Percentiles rank a stretch among this genome's conserved stretches.
Conservation (phyloP, 2,113 vertebrate species). For the Oostethus manadensis region DNA sequence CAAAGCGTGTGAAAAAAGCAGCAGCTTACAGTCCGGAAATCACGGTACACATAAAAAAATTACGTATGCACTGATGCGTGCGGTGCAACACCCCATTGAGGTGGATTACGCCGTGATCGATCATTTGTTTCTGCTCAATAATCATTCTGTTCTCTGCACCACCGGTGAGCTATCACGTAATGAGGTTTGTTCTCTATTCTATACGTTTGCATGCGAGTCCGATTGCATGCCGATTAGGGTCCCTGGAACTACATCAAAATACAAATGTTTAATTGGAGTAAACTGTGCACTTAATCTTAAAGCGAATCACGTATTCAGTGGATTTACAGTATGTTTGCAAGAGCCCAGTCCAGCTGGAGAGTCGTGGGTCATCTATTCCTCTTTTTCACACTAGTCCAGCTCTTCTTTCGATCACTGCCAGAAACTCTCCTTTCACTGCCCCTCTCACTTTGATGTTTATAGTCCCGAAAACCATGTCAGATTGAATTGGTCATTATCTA, state of each 20-base stretch:
- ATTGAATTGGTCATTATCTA: conserved; percentile 65
- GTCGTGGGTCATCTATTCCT: conserved; percentile 24
- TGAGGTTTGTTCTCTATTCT: conserved; percentile 9
- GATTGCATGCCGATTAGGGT: conserved; percentile 4
- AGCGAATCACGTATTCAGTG: conserved; percentile 18
- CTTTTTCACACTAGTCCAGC: conserved; percentile 21
- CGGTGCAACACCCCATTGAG: background rate
- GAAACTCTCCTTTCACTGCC: conserved; percentile 8
- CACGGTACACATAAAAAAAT: background rate
- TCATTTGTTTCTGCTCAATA: conserved; percentile 5
- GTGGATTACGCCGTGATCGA: background rate
- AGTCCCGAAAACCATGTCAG: conserved; percentile 59
- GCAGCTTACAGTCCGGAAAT: no score
- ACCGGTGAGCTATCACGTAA: conserved; percentile 5
- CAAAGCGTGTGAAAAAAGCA: no score
- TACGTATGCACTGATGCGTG: background rate
- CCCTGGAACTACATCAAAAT: conserved; percentile 9
- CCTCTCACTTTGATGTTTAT: conserved; percentile 48
- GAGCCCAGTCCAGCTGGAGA: conserved; percentile 6
- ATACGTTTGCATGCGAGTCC: no score
- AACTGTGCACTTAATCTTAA: conserved; percentile 3
- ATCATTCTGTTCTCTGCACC: conserved; percentile 10
- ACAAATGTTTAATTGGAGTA: conserved; percentile 8
- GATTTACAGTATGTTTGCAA: conserved; percentile 25
- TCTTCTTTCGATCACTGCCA: conserved; percentile 36